Percentiles rank a stretch among this genome's conserved stretches.
phyloP scores from a whole-genome alignment of 92 coral and sea anemone genomes.

The Epizoanthus scotinus region DNA sequence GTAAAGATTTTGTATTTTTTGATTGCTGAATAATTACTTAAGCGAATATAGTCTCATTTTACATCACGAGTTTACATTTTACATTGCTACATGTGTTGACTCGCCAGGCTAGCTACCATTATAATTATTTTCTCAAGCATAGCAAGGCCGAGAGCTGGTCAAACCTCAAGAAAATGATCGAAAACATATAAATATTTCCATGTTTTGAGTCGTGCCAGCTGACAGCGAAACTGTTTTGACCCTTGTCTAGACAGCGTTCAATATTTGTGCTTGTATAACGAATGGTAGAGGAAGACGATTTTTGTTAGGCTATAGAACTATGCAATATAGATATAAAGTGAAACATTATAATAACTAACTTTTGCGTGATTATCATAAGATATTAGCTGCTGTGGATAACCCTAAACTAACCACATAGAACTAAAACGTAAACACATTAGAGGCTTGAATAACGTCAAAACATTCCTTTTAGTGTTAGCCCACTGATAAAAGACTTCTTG shows the following conservation, averaged over 20 bases:
- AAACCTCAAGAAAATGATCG: too few relatives aligned
- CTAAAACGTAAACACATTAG: not conserved
- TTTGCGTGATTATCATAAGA: not conserved
- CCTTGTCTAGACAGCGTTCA: too few relatives aligned
- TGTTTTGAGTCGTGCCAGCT: too few relatives aligned
- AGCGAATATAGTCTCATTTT: not conserved
- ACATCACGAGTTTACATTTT: not conserved
- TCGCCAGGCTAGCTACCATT: not conserved
- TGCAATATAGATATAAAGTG: too few relatives aligned
- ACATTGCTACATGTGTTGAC: too few relatives aligned
- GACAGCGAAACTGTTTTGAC: too few relatives aligned
- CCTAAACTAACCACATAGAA: not conserved
- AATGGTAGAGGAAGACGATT: too few relatives aligned
- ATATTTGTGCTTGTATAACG: too few relatives aligned
- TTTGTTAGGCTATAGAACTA: not conserved
- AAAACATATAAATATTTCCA: too few relatives aligned
- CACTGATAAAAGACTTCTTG: not conserved
- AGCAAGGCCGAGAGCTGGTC: too few relatives aligned
- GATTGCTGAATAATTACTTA: constrained; percentile 5
- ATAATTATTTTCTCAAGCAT: too few relatives aligned
- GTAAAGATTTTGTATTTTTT: not conserved
- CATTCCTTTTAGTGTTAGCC: not conserved
- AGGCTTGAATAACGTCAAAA: not conserved
- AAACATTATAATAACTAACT: not conserved
- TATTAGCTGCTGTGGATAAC: constrained; percentile 20